Conservation (phyloP, 2,797 vertebrate genomes). For the Sternotherus odoratus region DNA sequence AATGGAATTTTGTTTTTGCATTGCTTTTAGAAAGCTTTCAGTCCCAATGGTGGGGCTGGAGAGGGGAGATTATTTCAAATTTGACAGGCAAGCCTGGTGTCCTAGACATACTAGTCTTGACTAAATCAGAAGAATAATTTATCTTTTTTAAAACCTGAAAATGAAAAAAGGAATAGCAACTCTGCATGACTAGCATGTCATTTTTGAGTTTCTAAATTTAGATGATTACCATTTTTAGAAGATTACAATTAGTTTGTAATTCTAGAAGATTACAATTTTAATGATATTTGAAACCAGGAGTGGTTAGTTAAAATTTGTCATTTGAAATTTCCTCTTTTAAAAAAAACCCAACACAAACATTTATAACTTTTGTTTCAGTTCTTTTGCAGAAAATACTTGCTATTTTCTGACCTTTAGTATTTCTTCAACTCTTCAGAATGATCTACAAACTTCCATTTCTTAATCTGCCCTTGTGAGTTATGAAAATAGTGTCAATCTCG, state of each 20-base stretch:
- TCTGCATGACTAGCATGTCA: neutral
- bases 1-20: neutral
- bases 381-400: neutral
- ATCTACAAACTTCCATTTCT: conserved; percentile 33
- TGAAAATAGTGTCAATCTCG: conserved; percentile 58
- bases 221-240: neutral
- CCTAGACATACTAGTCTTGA: neutral
- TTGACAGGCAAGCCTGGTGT: neutral
- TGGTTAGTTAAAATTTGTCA: neutral
- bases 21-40: neutral
- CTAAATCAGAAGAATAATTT: conserved; percentile 1
- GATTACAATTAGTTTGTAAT: neutral
- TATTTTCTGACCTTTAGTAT: neutral
- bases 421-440: neutral
- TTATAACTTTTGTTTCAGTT: neutral
- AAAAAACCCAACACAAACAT: neutral
- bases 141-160: neutral
- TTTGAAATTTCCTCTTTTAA: neutral
- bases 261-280: neutral
- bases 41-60: neutral
- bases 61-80: neutral
- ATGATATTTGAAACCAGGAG: neutral
- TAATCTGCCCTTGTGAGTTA: conserved; percentile 48
- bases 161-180: neutral
- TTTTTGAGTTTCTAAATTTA: neutral